These are phyloP conservation scores for Xenops minutus DNA, from an alignment of 2,797 vertebrate genomes.

Conservation along the genomic window DNA sequence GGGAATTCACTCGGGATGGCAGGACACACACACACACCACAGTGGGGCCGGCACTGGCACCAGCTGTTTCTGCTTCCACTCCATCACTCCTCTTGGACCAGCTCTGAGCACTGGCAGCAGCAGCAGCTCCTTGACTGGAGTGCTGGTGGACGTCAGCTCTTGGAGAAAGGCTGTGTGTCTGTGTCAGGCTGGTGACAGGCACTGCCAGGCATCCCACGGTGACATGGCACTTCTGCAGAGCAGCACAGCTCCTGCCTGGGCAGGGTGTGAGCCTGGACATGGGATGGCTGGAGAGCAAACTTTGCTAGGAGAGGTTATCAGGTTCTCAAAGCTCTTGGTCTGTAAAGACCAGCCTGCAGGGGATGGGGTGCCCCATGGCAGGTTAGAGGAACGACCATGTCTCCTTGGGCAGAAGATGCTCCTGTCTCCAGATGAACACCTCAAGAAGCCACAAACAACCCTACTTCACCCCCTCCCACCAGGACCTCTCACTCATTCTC, in stretches of 20 bases:
- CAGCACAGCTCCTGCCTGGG: not conserved
- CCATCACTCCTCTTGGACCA: not conserved
- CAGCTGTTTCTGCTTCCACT: conserved; percentile 37
- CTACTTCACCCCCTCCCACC: not conserved
- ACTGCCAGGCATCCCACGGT: rapidly evolving
- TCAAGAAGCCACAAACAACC: not conserved
- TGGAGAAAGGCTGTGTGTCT: not conserved
- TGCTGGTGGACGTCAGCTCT: not conserved
- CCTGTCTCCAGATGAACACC: not conserved
- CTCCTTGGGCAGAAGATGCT: not conserved
- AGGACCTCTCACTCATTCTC: not conserved
- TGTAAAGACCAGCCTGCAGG: not conserved
- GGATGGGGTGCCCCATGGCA: not conserved
- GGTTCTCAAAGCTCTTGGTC: not conserved
- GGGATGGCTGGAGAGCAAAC: not conserved
- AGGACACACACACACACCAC: not conserved
- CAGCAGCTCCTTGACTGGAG: not conserved
- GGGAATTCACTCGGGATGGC: not conserved
- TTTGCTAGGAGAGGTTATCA: not conserved
- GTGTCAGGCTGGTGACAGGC: not conserved
- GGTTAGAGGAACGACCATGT: rapidly evolving
- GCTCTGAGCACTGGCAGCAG: not conserved
- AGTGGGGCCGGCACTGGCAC: rapidly evolving
- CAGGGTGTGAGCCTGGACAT: rapidly evolving
- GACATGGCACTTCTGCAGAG: not conserved